Conservation (phyloP, 2,797 vertebrate genomes). For the Manis pentadactyla region DNA sequence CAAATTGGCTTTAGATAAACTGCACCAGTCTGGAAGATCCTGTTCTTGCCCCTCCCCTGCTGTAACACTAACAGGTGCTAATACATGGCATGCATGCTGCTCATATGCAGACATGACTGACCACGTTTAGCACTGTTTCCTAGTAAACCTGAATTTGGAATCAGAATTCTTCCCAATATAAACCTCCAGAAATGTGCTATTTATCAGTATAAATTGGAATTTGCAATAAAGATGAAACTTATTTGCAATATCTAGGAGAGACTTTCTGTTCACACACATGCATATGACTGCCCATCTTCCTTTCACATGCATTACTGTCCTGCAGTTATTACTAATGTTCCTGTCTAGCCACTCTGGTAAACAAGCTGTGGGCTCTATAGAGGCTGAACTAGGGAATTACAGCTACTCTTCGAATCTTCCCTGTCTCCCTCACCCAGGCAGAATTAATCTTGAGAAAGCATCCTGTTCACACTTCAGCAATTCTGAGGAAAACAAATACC, state of each 20-base stretch:
- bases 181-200: not conserved
- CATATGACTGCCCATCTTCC: not conserved
- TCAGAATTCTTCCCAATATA: not conserved
- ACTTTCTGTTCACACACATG: not conserved
- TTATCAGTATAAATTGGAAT: not conserved
- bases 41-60: not conserved
- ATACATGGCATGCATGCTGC: not conserved
- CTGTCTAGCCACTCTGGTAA: not conserved
- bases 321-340: slow-evolving; percentile 9
- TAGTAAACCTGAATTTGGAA: not conserved
- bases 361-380: not conserved
- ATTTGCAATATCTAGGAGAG: slow-evolving; percentile 22
- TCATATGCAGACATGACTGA: not conserved
- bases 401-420: slow-evolving; percentile 7
- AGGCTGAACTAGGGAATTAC: not conserved
- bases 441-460: slow-evolving; percentile 21
- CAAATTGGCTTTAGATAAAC: not conserved
- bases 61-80: not conserved
- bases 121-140: not conserved
- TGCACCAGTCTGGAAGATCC: not conserved
- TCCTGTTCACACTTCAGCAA: not conserved
- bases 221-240: slow-evolving; percentile 34
- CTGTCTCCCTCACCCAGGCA: not conserved
- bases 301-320: not conserved
- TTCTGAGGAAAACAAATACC: not conserved